A percentile compares a stretch with the other conserved stretches of the same genome.
phyloP scores from a whole-genome alignment of 53 echinoderm and acorn worm species.

The Actinopyga echinites region DNA sequence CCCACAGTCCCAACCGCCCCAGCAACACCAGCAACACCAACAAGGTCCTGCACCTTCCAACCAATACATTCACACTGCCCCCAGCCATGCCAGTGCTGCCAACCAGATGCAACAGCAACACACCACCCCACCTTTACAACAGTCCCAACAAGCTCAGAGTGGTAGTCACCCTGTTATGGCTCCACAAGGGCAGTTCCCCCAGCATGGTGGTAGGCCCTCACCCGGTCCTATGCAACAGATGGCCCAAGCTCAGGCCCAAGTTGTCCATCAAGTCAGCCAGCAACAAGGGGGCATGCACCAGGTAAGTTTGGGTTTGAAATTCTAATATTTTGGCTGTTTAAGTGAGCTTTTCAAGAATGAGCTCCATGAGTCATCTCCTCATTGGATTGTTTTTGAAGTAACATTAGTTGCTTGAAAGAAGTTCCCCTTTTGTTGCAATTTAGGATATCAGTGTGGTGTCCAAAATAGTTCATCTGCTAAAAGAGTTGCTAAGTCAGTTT shows the following conservation, averaged over 20 bases:
- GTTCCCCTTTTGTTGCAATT: no score
- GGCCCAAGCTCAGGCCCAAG: constrained; percentile 57
- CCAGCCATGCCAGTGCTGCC: constrained; percentile 62
- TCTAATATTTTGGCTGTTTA: no score
- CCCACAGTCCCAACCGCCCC: constrained; percentile 27
- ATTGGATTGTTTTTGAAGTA: no score
- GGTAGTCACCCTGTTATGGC: constrained; percentile 63
- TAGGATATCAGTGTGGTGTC: no score
- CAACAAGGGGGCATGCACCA: constrained; percentile 49
- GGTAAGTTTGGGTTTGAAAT: neutral
- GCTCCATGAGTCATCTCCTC: no score
- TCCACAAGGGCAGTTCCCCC: constrained; percentile 52
- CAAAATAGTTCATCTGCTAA: no score
- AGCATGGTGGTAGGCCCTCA: constrained; percentile 64
- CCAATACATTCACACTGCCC: constrained; percentile 58
- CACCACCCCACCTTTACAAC: constrained; percentile 54
- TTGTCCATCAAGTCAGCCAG: constrained; percentile 29
- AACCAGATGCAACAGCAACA: constrained; percentile 64
- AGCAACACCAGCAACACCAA: constrained; percentile 16
- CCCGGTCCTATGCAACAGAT: constrained; percentile 61
- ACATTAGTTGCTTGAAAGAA: no score
- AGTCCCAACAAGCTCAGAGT: constrained; percentile 61
- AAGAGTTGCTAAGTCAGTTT: no score
- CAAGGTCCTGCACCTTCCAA: constrained; percentile 60
- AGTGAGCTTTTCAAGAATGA: no score